Evolutionary conservation across 1,140 invertebrate species (phyloP).

Genomic region (Rhopalosiphum padi): DNA sequence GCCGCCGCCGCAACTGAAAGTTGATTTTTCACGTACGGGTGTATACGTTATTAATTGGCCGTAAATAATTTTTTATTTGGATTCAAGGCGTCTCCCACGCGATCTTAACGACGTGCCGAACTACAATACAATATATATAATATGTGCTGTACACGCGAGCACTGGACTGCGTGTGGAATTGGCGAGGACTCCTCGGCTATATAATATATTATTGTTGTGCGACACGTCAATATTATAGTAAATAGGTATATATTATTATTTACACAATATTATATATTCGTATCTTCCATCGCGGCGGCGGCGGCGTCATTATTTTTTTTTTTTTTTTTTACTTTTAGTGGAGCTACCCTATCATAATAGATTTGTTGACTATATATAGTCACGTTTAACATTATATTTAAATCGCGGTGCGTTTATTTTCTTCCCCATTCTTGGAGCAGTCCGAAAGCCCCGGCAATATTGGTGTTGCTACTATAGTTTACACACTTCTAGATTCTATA

Average conservation of each 20-base stretch:
- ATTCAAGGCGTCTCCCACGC: slow-evolving; percentile 24
- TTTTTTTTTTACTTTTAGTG: not conserved
- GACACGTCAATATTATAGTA: not conserved
- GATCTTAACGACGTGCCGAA: not conserved
- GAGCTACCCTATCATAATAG: not conserved
- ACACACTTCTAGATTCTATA: too few relatives aligned
- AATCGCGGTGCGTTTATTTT: too few relatives aligned
- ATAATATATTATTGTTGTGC: not conserved
- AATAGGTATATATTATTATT: not conserved
- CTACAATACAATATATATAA: not conserved
- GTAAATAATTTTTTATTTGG: slow-evolving; percentile 28
- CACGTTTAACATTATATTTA: too few relatives aligned
- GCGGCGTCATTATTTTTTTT: not conserved
- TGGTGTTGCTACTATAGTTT: not conserved
- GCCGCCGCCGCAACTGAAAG: not conserved
- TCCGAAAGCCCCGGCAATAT: not conserved
- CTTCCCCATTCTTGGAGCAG: not conserved
- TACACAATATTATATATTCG: not conserved
- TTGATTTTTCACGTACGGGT: not conserved
- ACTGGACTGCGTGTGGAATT: not conserved
- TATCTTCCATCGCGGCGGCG: not conserved
- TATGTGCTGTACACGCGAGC: not conserved
- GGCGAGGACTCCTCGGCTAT: not conserved
- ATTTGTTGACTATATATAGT: too few relatives aligned
- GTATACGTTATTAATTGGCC: not conserved